Evolutionary conservation across 2,888 invertebrate species (phyloP), one percentile per base, ranked within the genome.

Genomic region (Amphiduros pacificus): DNA sequence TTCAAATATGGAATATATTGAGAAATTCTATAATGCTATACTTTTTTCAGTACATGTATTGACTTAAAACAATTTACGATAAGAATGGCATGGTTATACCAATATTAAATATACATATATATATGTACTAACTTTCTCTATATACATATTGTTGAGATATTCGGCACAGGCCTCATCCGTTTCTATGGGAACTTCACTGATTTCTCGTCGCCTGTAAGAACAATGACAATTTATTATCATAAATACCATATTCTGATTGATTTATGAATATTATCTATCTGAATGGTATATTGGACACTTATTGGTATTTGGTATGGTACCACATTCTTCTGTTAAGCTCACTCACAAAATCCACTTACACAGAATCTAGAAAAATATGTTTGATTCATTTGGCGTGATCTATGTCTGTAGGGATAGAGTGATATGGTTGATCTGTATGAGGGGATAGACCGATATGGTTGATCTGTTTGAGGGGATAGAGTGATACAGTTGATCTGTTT

Each of bases 141-240:
- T 87, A 80, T 91, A 97, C 36, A 91, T 84, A 58, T 91, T 86
- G 71, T 92, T 90, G 63, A 97, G 83, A 90, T 93, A 96, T 63
- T 88, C 86, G 4, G 91, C 87, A 60, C 91, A 91, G 55, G 85
- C 88, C 67, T 88, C 88, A 70, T 92, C 91, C 31, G 76, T 72
- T 57, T 87, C 88, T 51, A 88, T 87, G 0, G 95, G 95, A 31
- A 96, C 87, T 55, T 88, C 87, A 52, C 90, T 89, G 50, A 95
- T 85, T 0, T 92, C 90, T 79, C 94, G 90, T 75, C 96, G 87
- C 75, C 74, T 73, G 62, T 27, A 72, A 65, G 22, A 31, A 24
- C 50, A 28, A 2, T 20, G 27, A 32, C 9, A 49, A 20, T 31
- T 55, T 26, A n/a, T 14, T 1, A 49, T 48, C 1, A 28, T 14